These are phyloP conservation scores for Apis mellifera DNA, from an alignment of 1,140 invertebrate genomes.

Conservation along the genomic window DNA sequence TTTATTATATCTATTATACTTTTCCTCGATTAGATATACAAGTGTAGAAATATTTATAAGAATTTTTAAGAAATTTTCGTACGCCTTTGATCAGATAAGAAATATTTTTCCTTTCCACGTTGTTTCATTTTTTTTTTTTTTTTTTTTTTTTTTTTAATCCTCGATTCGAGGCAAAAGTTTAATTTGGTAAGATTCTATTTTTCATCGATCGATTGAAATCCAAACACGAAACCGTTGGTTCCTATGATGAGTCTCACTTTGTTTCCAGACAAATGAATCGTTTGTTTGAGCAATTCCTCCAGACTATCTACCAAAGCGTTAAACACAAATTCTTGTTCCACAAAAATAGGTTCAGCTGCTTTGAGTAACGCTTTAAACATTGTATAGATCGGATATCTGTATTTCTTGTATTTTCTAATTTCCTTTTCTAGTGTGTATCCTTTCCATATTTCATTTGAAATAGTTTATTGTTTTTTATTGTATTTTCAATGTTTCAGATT, in stretches of 20 bases:
- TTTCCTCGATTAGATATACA: neutral
- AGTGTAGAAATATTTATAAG: neutral
- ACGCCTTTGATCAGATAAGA: neutral
- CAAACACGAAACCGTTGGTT: conserved; percentile 1
- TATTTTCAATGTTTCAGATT: neutral
- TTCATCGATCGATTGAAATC: neutral
- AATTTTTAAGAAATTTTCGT: neutral
- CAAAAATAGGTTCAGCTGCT: conserved; percentile 8
- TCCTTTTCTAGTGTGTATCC: neutral
- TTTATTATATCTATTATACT: neutral
- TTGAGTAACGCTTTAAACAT: neutral
- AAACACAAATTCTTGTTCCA: neutral
- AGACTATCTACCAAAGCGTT: neutral
- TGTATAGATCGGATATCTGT: neutral
- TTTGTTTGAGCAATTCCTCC: conserved; percentile 15
- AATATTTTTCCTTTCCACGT: neutral
- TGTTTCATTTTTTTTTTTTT: neutral
- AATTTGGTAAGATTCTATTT: neutral
- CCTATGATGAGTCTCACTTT: neutral
- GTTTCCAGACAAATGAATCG: conserved; percentile 11
- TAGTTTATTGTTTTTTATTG: neutral
- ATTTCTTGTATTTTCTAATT: neutral
- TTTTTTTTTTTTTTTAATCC: neutral
- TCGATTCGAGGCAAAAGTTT: neutral
- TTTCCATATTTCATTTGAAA: neutral